phyloP scores from a whole-genome alignment of 2,113 vertebrate species.

The Rallus limicola region DNA sequence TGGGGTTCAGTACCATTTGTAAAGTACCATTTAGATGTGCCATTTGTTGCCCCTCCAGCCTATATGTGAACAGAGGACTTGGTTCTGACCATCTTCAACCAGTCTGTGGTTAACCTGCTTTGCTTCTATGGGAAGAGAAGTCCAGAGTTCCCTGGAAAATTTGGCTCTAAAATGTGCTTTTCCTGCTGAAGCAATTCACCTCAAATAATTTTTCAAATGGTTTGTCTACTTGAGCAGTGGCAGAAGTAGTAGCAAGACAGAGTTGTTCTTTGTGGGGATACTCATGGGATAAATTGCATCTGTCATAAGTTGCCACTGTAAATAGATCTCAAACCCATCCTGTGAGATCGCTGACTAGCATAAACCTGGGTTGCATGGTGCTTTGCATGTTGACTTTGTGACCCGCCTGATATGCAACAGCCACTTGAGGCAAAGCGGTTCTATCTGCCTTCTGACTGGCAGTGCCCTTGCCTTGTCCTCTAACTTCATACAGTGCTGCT shows the following conservation, averaged over 20 bases:
- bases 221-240: not conserved
- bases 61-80: not conserved
- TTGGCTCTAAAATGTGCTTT: not conserved
- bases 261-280: not conserved
- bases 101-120: not conserved
- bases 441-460: slow-evolving; percentile 8
- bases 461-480: slow-evolving; percentile 58
- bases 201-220: not conserved
- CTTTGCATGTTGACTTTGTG: slow-evolving; percentile 9
- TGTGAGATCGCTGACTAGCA: not conserved
- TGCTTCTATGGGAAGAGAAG: not conserved
- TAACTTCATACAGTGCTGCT: not conserved
- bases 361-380: not conserved
- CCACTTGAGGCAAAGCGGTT: slow-evolving; percentile 51
- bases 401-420: slow-evolving; percentile 32
- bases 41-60: not conserved
- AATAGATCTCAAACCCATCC: not conserved
- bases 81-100: not conserved
- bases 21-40: not conserved
- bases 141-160: not conserved
- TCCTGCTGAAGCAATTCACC: not conserved
- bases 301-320: not conserved
- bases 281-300: not conserved
- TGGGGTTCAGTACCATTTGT: not conserved
- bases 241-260: not conserved